Evolutionary conservation across 2,113 vertebrate species (phyloP).

Genomic region (Pica pica): DNA sequence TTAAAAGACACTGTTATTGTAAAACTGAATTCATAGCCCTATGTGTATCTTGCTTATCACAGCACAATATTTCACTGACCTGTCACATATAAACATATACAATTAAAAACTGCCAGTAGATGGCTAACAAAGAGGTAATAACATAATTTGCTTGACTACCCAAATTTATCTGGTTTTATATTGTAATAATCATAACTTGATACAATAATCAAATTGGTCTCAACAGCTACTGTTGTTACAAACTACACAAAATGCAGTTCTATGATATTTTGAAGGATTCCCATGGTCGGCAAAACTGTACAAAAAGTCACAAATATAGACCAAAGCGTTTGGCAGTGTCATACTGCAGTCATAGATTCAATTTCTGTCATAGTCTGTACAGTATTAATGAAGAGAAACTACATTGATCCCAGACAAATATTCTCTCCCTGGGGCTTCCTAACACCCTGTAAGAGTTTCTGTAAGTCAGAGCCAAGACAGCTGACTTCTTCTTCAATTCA

Average conservation of each 20-base stretch:
- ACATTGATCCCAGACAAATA: background rate
- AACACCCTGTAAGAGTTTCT: background rate
- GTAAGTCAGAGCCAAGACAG: background rate
- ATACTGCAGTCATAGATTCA: background rate
- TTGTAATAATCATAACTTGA: background rate
- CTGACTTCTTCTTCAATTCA: background rate
- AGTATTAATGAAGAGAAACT: background rate
- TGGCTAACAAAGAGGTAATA: background rate
- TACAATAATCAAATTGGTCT: background rate
- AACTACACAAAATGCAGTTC: background rate
- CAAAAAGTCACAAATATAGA: background rate
- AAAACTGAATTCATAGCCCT: background rate
- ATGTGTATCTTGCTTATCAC: background rate
- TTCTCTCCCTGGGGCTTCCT: background rate
- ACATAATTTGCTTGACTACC: background rate
- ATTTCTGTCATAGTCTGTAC: background rate
- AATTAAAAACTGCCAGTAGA: background rate
- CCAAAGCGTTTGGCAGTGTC: background rate
- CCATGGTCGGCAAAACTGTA: background rate
- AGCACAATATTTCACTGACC: background rate
- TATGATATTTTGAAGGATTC: background rate
- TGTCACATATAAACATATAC: background rate
- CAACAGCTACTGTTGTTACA: background rate
- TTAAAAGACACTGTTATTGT: background rate
- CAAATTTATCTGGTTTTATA: background rate